Evolutionary conservation across 1,140 invertebrate genomes (phyloP), one percentile per base, ranked within the genome.

Genomic region (Drepana arcuata): DNA sequence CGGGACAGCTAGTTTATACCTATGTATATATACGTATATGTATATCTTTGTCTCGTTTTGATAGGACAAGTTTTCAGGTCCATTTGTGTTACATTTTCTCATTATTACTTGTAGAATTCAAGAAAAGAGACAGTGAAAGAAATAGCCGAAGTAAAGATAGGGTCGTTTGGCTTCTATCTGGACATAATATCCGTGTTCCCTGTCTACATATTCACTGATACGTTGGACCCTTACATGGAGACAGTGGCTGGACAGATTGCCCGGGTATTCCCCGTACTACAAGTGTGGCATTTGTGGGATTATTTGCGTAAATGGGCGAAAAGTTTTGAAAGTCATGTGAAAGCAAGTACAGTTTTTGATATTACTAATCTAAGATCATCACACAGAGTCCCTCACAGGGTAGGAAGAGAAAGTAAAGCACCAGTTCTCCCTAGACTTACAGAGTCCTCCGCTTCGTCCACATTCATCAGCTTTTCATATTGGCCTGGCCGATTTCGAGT

Each of bases 211-310:
- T 75, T 81, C 28, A 62, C 67, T 13, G 58, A 78, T 13, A 72
- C 65, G 0, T 16, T 80, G 29, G 69, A 75, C 35, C 69, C 63
- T 5, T 23, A 53, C 0, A 55, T 55, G 1, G 49, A 62, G 15
- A 53, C 66, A 10, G 39, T 70, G 4, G 24, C 34, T 7, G 63
- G 55, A 6, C 69, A 75, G 41, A 28, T 78, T 14, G 55, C 63
- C 0, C 41, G 49, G 6, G 15, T 75, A 4, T 48, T 66, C 7
- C 71, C 71, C 1, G 44, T 62, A 2, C 28, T 81, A 6, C 73
- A 81, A 64, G 63, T 78, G 1, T 78, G 77, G 77, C 77, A 81
- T 37, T 42, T 81, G 23, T 78, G 71, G 73, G 57, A 66, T 10
- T 81, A 78, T 38, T 43, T 70, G 1, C 18, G 34, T 1, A 70